Percentiles rank a stretch among this genome's conserved stretches.
These are phyloP conservation scores for Eristalinus aeneus DNA, from an alignment of 2,888 invertebrate species.

Conservation along the genomic window DNA sequence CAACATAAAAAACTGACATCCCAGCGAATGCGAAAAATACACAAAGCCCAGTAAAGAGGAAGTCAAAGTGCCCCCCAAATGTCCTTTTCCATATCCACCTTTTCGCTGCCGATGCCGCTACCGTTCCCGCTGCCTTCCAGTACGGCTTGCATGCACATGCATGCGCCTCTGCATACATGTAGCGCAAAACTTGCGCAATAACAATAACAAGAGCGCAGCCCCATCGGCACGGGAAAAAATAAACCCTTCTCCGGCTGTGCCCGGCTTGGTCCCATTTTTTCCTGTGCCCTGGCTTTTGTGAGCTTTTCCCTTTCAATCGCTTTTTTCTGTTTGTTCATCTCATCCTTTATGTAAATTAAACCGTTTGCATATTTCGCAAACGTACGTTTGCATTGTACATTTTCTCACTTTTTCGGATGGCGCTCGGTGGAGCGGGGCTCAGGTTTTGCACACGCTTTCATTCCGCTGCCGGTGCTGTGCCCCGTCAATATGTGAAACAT, in stretches of 20 bases:
- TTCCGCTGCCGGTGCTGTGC: neutral
- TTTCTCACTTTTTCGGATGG: conserved; percentile 10
- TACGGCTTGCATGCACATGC: neutral
- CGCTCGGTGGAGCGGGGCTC: neutral
- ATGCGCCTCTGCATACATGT: neutral
- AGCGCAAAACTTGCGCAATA: conserved; percentile 7
- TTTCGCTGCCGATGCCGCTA: neutral
- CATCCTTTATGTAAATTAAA: conserved; percentile 62
- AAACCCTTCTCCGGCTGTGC: neutral
- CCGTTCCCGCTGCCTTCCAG: neutral
- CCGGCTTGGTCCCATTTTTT: neutral
- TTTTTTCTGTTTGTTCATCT: neutral
- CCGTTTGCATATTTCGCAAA: conserved; percentile 50
- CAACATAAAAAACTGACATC: neutral
- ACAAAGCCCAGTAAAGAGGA: neutral
- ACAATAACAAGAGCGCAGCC: neutral
- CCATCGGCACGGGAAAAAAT: neutral
- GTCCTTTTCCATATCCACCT: conserved; percentile 1
- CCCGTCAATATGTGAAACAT: neutral
- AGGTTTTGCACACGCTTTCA: neutral
- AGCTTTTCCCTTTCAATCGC: neutral
- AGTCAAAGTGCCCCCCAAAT: neutral
- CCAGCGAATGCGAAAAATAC: neutral
- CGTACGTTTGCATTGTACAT: conserved; percentile 1
- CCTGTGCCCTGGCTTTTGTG: neutral